Evolutionary conservation across 1,140 invertebrate species (phyloP).

Genomic region (Battus philenor): DNA sequence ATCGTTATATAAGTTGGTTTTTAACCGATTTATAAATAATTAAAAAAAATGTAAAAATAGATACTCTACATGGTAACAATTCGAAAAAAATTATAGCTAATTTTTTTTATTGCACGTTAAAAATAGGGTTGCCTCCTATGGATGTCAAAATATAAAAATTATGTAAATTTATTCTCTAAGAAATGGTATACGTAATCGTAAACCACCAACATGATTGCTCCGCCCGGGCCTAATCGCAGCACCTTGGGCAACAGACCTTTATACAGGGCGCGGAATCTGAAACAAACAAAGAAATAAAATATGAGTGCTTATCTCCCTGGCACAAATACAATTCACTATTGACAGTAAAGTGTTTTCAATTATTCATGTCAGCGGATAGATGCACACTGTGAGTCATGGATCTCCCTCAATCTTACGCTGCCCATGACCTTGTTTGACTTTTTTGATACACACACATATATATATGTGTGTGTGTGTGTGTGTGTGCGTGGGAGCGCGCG

Average conservation of each 20-base stretch:
- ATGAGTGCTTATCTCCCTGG: too few species aligned
- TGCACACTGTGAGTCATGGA: too few species aligned
- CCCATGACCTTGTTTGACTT: too few species aligned
- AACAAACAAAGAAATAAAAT: slow-evolving; percentile 53
- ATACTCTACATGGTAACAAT: slow-evolving; percentile 2
- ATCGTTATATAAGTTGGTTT: slow-evolving; percentile 8
- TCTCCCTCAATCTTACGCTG: too few species aligned
- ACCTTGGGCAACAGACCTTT: slow-evolving; percentile 95
- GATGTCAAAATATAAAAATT: not conserved
- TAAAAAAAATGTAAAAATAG: not conserved
- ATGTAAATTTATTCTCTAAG: slow-evolving; percentile 76
- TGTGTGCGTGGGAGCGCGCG: too few species aligned
- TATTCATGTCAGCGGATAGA: too few species aligned
- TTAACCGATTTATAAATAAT: slow-evolving; percentile 3
- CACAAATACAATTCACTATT: too few species aligned
- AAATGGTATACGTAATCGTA: slow-evolving; percentile 88
- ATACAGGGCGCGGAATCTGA: slow-evolving; percentile 89
- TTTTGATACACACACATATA: too few species aligned
- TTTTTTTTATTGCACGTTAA: slow-evolving; percentile 1
- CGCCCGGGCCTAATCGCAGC: slow-evolving; percentile 92
- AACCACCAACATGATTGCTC: slow-evolving; percentile 92
- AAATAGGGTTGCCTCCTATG: not conserved
- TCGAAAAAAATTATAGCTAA: not conserved
- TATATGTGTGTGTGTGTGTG: too few species aligned
- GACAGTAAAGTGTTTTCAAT: too few species aligned